phyloP scores from a whole-genome alignment of 2,888 invertebrate genomes.

The Hofmannophila pseudospretella region DNA sequence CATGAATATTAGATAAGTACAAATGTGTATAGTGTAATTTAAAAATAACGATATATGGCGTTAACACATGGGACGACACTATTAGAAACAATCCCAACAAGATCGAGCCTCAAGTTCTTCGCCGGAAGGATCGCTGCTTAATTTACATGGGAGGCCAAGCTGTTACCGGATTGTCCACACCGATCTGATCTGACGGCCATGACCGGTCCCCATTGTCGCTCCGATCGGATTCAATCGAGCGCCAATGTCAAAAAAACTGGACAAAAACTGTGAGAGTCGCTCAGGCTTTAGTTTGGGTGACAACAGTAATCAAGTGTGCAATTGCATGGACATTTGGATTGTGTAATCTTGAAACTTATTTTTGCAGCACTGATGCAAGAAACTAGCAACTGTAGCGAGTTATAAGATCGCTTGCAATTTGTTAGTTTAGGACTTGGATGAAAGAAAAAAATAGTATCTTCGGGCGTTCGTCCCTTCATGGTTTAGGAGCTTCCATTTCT shows the following conservation, averaged over 20 bases:
- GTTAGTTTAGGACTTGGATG: too few species aligned
- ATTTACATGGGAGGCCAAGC: constrained; percentile 28
- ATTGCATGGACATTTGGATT: constrained; percentile 31
- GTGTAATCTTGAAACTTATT: constrained; percentile 24
- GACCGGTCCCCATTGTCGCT: constrained; percentile 54
- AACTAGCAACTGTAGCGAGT: too few species aligned
- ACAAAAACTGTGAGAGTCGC: constrained; percentile 57
- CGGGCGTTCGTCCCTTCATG: too few species aligned
- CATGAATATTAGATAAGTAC: too few species aligned
- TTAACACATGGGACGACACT: too few species aligned
- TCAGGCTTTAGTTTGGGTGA: constrained; percentile 50
- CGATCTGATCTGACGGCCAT: constrained; percentile 48
- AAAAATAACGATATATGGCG: too few species aligned
- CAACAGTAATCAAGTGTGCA: constrained; percentile 46
- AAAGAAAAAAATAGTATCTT: too few species aligned
- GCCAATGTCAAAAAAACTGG: constrained; percentile 50
- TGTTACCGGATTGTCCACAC: constrained; percentile 42
- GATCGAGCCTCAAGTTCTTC: constrained; percentile 13
- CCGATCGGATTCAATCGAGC: constrained; percentile 55
- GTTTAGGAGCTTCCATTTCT: too few species aligned
- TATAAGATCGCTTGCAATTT: too few species aligned
- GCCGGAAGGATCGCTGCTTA: constrained; percentile 16
- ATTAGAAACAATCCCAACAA: too few species aligned
- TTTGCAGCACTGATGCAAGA: too few species aligned
- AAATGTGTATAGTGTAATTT: too few species aligned